Base-by-base conservation (phyloP, 2,797 vertebrate species). In the Esox lucius region DNA sequence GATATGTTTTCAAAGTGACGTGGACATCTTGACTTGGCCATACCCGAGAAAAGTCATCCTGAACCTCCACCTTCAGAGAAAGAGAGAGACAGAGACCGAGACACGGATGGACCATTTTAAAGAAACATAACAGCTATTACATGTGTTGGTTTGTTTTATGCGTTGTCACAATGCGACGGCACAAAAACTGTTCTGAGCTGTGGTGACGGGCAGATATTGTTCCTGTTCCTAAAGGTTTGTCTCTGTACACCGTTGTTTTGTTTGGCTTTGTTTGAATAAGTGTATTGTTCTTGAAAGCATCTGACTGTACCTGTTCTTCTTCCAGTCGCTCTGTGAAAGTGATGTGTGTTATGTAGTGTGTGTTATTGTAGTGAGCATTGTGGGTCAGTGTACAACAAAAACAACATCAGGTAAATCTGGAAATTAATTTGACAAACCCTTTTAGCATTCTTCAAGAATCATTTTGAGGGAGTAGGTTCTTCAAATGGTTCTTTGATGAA, bases 1-100 rank as follows among this genome's bases (percentile, higher is more conserved):
- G 96, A 35, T 94, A 51, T 0, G 95, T 95, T 87, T 89, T 94
- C 85, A 98, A 84, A 1, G 85, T 94, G 26, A 98, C 82, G 19
- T 91, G 85, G 66, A 95, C 83, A 39, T 89, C 88, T 51, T 97
- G 94, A 68, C 89, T 90, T 9, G 90, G 86, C 5, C 74, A 87
- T 72, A 96, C 90, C 74, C 91, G 86, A 31, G 94, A 90, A 83
- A 95, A 97, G 72, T 95, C 91, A 26, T 93, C 94, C 56, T 91
- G 88, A 26, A 96, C 81, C 51, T 95, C 87, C 59, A 98, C 92
- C 97, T 80, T 46, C 80, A 46, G 8, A 28, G 31, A 39, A 42
- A 61, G 26, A 17, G 53, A 3, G 28, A 59, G 82, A 85, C 24
- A 24, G 12, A 69, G 26, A 39, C 5, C 33, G 35, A 39, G 35